A percentile compares a stretch with the other conserved stretches of the same genome.
Evolutionary conservation across 2,888 invertebrate species (phyloP).

Genomic region (Crioceris asparagi): DNA sequence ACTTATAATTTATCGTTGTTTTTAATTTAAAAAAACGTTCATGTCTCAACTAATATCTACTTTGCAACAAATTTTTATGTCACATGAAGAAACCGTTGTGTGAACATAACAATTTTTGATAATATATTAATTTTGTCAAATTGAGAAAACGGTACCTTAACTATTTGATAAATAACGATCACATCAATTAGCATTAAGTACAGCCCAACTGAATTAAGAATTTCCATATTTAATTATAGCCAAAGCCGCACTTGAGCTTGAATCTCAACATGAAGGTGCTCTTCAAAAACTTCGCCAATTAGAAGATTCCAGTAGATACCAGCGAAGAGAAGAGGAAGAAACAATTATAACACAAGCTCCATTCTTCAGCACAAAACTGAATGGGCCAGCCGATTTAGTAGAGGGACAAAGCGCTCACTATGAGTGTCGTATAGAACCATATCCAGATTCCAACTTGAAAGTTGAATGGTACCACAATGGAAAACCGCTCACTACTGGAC

Average conservation of each 20-base stretch:
- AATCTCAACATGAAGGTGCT: slow-evolving; percentile 82
- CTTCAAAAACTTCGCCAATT: slow-evolving; percentile 77
- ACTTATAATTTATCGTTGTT: background rate
- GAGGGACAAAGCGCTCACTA: slow-evolving; percentile 89
- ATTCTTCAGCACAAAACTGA: slow-evolving; percentile 72
- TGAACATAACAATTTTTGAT: too few species aligned
- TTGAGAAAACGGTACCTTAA: too few species aligned
- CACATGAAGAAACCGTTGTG: too few species aligned
- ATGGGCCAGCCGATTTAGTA: slow-evolving; percentile 72
- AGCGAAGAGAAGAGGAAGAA: slow-evolving; percentile 72
- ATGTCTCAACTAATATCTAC: too few species aligned
- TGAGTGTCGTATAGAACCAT: slow-evolving; percentile 87
- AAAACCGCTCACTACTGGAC: slow-evolving; percentile 75
- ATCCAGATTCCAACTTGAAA: slow-evolving; percentile 78
- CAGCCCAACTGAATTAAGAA: background rate
- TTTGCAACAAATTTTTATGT: too few species aligned
- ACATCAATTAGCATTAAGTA: background rate
- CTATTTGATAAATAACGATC: too few species aligned
- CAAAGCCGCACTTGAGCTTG: slow-evolving; percentile 77
- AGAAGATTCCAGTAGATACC: slow-evolving; percentile 71
- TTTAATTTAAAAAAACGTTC: too few species aligned
- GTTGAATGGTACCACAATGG: slow-evolving; percentile 93
- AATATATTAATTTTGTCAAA: too few species aligned
- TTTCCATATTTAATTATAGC: slow-evolving; percentile 47
- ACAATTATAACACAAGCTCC: slow-evolving; percentile 73